Base-by-base conservation (phyloP, 2,113 vertebrate species). In the Anolis sagrei region DNA sequence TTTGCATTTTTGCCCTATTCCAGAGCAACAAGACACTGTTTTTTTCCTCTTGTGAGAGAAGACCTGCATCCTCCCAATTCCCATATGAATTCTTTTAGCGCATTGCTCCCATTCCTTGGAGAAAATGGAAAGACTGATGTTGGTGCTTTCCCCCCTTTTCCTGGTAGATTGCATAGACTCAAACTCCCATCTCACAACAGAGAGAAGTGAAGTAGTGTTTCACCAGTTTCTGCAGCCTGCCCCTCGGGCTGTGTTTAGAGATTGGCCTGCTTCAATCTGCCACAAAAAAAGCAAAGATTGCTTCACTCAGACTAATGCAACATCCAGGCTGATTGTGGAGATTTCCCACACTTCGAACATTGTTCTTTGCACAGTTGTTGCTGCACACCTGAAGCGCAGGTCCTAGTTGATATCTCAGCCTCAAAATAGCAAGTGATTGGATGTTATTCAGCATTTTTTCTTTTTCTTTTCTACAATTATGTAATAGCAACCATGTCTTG, bases 321-420 rank as follows among this genome's bases (percentile, higher is more conserved):
- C n/a, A n/a, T n/a, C n/a, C 36, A 44, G 66, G 32, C 1, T 0
- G 0, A 7, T 51, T 18, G 49, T 34, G 7, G 29, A 34, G 25
- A 36, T 62, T 58, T 72, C 32, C 58, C 21, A 21, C 29, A 21
- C 39, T 79, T 51, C 51, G 7, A 79, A 64, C 23, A 27, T 18
- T 32, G 32, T 32, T 72, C 10, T 70, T 70, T 77, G 14, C 23
- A 49, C 36, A 32, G 49, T 25, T 36, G 3, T 1, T 25, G n/a
- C 11, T 14, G 48, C 73, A 64, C 13, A 23, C n/a, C 1, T 48
- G 44, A 16, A 54, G 21, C 39, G 0, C 51, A 21, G 34, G 11
- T 18, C 14, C 2, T 9, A 0, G 0, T 25, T 36, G 2, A 29
- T 0, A 4, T 39, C 51, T 3, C 44, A 10, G 27, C 34, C 7